Conservation (phyloP, 2,113 vertebrate species). For the Urocolius indicus region DNA sequence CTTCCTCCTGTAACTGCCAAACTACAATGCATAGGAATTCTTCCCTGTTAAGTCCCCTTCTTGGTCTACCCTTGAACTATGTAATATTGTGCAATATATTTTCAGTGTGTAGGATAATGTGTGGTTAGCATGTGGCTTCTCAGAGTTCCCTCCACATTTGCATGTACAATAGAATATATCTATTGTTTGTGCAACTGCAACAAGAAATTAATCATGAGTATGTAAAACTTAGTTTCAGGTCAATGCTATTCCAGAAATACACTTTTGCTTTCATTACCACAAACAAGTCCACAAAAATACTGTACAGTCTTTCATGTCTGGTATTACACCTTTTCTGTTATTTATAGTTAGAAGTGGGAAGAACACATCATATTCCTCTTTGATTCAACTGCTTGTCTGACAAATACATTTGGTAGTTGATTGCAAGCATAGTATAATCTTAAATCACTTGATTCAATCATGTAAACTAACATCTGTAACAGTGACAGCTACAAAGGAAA, state of each 20-base stretch:
- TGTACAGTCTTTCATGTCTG: background rate
- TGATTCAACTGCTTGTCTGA: background rate
- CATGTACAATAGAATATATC: background rate
- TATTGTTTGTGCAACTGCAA: background rate
- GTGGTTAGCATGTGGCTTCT: background rate
- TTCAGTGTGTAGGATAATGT: background rate
- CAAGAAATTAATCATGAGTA: background rate
- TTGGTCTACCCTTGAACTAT: background rate
- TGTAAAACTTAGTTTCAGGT: background rate
- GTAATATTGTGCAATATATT: background rate
- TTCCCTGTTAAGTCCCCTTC: background rate
- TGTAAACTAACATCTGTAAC: background rate
- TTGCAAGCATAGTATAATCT: background rate
- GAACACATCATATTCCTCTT: background rate
- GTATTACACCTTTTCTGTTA: background rate
- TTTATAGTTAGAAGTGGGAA: background rate
- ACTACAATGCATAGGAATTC: background rate
- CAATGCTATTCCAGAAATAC: background rate
- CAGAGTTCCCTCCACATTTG: background rate
- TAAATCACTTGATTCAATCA: background rate
- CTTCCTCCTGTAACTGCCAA: background rate
- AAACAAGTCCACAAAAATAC: background rate
- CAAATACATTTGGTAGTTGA: background rate
- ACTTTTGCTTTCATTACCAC: background rate
- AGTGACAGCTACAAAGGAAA: background rate